phyloP scores from a whole-genome alignment of 2,797 vertebrate species.

The Gymnopithys bicolor region DNA sequence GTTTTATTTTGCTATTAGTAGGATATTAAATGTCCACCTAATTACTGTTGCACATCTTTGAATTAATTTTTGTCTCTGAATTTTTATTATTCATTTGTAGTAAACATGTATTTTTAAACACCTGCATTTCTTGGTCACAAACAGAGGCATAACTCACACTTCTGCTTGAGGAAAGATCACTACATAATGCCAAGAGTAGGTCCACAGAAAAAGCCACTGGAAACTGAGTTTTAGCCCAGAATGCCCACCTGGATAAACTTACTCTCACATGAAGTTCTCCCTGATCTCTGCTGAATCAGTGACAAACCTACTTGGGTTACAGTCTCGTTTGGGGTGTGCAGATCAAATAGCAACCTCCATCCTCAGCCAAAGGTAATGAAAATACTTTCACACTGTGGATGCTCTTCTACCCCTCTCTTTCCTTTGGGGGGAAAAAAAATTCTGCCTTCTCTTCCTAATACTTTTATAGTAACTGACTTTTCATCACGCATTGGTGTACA shows the following conservation, averaged over 20 bases:
- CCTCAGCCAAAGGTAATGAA: not conserved
- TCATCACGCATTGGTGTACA: not conserved
- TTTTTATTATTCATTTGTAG: not conserved
- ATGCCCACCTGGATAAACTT: not conserved
- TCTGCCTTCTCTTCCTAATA: not conserved
- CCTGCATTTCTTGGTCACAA: not conserved
- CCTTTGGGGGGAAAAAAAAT: not conserved
- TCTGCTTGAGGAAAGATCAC: not conserved
- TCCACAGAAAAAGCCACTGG: not conserved
- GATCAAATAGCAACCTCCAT: not conserved
- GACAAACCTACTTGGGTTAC: not conserved
- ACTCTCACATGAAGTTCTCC: not conserved
- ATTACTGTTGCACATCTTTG: not conserved
- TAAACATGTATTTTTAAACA: not conserved
- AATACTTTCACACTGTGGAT: not conserved
- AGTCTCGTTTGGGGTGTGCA: not conserved
- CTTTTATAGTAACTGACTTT: not conserved
- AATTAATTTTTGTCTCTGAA: not conserved
- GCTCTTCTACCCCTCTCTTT: not conserved
- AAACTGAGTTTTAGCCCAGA: not conserved
- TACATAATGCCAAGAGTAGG: not conserved
- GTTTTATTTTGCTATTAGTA: not conserved
- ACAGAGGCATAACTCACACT: not conserved
- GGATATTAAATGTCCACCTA: not conserved
- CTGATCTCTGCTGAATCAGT: not conserved